These are phyloP conservation scores for Chirona hameri DNA, from an alignment of 2,888 invertebrate genomes.

Conservation along the genomic window DNA sequence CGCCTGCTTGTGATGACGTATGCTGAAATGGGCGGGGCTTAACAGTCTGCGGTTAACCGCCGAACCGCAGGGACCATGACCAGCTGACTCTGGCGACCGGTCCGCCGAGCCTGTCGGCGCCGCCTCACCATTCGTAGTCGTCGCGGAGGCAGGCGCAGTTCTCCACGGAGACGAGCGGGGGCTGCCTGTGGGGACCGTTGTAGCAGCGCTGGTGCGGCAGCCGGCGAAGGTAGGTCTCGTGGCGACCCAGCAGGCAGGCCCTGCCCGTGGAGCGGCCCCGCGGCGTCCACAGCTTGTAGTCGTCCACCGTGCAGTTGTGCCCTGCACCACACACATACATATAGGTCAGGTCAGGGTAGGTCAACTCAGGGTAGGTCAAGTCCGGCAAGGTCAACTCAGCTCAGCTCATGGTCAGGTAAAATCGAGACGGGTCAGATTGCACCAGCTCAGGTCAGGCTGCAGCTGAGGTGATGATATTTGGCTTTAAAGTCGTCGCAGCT, in stretches of 20 bases:
- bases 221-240: constrained; percentile 70
- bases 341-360: neutral
- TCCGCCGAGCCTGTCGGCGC: neutral
- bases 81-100: too few relatives aligned
- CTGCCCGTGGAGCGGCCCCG: constrained; percentile 49
- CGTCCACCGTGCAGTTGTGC: constrained; percentile 62
- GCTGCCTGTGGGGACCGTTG: constrained; percentile 57
- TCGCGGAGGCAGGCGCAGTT: constrained; percentile 72
- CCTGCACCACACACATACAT: constrained; percentile 43
- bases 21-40: too few relatives aligned
- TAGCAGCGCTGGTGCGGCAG: constrained; percentile 72
- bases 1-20: too few relatives aligned
- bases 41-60: neutral
- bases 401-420: too few relatives aligned
- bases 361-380: too few relatives aligned
- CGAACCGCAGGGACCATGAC: neutral
- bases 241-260: constrained; percentile 73
- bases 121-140: constrained; percentile 64
- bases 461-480: too few relatives aligned
- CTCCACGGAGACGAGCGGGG: constrained; percentile 56
- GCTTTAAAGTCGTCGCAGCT: too few relatives aligned
- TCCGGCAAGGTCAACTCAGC: too few relatives aligned
- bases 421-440: too few relatives aligned
- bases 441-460: too few relatives aligned
- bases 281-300: constrained; percentile 87